Conservation (phyloP, 2,113 vertebrate species). For the Corynorhinus townsendii region DNA sequence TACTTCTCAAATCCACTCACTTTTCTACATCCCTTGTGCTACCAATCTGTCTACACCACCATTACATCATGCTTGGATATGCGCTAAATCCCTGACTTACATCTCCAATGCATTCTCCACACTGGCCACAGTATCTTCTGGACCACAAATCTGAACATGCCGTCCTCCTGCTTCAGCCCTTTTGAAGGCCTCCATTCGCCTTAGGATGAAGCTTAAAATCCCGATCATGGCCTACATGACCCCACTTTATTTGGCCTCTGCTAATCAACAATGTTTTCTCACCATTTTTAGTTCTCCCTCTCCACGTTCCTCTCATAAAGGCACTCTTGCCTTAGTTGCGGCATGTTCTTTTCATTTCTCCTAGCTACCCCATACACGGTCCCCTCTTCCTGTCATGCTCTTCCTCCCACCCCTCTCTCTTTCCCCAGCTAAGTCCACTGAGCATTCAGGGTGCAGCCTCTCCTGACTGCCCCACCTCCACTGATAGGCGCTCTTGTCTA, state of each 20-base stretch:
- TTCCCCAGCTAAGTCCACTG: neutral
- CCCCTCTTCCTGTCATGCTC: neutral
- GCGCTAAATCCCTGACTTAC: too few species aligned
- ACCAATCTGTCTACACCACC: neutral
- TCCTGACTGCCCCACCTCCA: neutral
- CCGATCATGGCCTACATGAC: neutral
- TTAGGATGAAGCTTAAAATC: neutral
- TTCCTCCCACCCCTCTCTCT: neutral
- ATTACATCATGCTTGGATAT: neutral
- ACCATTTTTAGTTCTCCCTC: neutral
- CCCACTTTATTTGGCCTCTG: neutral
- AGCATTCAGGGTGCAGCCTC: neutral
- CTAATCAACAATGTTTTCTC: neutral
- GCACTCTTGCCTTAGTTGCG: neutral
- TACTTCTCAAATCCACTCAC: neutral
- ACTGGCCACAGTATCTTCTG: neutral
- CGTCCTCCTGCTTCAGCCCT: neutral
- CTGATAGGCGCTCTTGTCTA: neutral
- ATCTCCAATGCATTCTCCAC: neutral
- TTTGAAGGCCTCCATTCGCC: neutral
- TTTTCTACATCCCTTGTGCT: neutral
- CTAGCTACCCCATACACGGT: fast-evolving
- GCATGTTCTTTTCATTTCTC: neutral
- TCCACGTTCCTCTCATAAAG: neutral
- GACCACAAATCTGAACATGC: neutral